A percentile compares a stretch with the other conserved stretches of the same genome.
phyloP scores from a whole-genome alignment of 2,797 vertebrate genomes.

The Margarornis squamiger region DNA sequence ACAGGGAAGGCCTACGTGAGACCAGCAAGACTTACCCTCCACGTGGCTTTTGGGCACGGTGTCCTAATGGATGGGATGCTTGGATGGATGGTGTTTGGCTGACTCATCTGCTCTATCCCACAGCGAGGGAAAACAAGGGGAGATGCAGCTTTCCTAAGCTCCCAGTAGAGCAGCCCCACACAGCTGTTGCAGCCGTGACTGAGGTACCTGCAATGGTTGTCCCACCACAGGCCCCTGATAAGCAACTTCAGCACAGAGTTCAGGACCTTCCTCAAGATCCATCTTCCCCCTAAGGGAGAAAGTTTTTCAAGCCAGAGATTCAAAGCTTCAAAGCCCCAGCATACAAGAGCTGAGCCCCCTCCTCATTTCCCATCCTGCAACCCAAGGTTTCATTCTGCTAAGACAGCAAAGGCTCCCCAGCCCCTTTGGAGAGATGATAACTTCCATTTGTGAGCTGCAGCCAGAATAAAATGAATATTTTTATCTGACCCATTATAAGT shows the following conservation, averaged over 20 bases:
- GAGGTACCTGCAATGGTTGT: background rate
- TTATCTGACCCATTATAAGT: background rate
- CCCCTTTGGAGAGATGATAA: background rate
- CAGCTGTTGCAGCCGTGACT: background rate
- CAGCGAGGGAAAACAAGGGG: background rate
- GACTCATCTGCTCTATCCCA: background rate
- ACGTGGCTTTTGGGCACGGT: background rate
- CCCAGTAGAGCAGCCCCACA: background rate
- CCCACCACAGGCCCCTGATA: background rate
- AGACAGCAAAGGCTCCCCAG: background rate
- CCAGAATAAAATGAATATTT: constrained; percentile 42
- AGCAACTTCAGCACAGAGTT: background rate
- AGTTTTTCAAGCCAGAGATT: background rate
- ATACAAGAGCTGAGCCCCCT: background rate
- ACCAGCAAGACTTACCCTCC: background rate
- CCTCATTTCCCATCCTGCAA: background rate
- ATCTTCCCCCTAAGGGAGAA: background rate
- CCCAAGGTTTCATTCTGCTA: background rate
- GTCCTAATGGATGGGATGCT: background rate
- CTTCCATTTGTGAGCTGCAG: constrained; percentile 41
- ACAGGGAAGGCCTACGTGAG: background rate
- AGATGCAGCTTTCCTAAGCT: background rate
- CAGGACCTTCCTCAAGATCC: background rate
- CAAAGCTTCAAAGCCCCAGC: background rate
- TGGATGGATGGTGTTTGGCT: background rate